Percentiles rank a stretch among this genome's conserved stretches.
Evolutionary conservation across 2,797 vertebrate genomes (phyloP).

Genomic region (Apodemus agrarius): DNA sequence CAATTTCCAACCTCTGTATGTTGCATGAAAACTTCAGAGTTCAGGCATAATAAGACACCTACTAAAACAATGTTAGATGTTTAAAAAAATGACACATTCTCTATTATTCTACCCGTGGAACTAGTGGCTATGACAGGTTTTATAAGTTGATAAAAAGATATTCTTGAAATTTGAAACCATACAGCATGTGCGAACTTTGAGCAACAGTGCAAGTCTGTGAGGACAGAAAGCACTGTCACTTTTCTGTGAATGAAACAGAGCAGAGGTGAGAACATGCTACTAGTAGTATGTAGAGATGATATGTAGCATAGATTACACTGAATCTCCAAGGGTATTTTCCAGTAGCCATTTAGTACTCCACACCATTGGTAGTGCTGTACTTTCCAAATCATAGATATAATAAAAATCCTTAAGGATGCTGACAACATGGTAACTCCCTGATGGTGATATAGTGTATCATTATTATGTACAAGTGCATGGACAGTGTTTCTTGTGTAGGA

Average conservation of each 20-base stretch:
- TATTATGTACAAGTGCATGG: neutral
- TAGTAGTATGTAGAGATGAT: neutral
- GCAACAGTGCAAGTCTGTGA: neutral
- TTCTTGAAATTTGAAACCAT: neutral
- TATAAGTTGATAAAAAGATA: neutral
- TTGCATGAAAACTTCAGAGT: neutral
- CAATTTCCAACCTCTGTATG: neutral
- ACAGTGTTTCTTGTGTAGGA: neutral
- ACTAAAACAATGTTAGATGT: neutral
- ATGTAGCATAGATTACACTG: neutral
- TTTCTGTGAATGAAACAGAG: neutral
- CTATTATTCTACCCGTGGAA: neutral
- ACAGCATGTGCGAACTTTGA: neutral
- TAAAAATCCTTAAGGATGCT: neutral
- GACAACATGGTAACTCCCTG: neutral
- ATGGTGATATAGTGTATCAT: neutral
- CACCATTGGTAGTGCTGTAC: accelerated
- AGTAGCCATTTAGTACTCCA: neutral
- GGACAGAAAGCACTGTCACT: neutral
- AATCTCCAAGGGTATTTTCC: neutral
- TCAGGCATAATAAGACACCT: neutral
- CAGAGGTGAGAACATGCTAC: neutral
- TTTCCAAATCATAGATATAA: neutral
- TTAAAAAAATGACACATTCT: neutral
- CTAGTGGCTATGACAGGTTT: neutral